phyloP scores from a whole-genome alignment of 2,113 vertebrate species.

The Notothenia rossii region DNA sequence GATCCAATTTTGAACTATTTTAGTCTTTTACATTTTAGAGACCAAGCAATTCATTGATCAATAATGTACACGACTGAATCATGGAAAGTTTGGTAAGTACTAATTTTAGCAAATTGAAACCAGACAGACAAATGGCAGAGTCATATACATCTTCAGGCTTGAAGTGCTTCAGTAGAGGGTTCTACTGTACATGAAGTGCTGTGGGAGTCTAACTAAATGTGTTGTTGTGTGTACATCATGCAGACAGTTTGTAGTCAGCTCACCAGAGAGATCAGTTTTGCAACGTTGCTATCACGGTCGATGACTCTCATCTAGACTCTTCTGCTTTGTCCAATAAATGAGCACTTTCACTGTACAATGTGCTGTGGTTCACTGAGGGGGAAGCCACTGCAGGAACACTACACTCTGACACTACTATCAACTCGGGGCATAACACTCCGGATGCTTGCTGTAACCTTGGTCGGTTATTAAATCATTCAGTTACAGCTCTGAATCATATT shows the following conservation, averaged over 20 bases:
- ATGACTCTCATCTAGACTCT: constrained; percentile 51
- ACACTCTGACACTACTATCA: background rate
- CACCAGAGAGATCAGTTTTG: constrained; percentile 20
- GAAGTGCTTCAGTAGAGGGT: constrained; percentile 1
- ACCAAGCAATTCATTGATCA: too few relatives aligned
- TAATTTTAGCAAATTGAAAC: background rate
- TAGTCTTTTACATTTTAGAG: too few relatives aligned
- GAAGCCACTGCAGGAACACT: background rate
- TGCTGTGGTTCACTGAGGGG: constrained; percentile 2
- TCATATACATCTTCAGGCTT: background rate
- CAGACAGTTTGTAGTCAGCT: constrained; percentile 30
- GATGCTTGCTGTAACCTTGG: background rate
- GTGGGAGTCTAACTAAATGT: constrained; percentile 36
- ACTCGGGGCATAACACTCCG: background rate
- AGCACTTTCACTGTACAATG: constrained; percentile 19
- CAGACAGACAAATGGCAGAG: too few relatives aligned
- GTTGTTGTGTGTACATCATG: constrained; percentile 15
- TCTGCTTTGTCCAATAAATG: constrained; percentile 60
- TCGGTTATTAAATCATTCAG: background rate
- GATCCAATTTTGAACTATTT: too few relatives aligned
- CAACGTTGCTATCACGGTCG: constrained; percentile 10
- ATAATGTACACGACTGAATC: too few relatives aligned
- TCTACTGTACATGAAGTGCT: background rate
- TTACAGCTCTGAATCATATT: background rate
- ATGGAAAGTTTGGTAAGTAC: too few relatives aligned